Percentiles rank a stretch among this genome's conserved stretches.
These are phyloP conservation scores for Ptychadena robeensis DNA, from an alignment of 2,797 vertebrate species.

Conservation along the genomic window DNA sequence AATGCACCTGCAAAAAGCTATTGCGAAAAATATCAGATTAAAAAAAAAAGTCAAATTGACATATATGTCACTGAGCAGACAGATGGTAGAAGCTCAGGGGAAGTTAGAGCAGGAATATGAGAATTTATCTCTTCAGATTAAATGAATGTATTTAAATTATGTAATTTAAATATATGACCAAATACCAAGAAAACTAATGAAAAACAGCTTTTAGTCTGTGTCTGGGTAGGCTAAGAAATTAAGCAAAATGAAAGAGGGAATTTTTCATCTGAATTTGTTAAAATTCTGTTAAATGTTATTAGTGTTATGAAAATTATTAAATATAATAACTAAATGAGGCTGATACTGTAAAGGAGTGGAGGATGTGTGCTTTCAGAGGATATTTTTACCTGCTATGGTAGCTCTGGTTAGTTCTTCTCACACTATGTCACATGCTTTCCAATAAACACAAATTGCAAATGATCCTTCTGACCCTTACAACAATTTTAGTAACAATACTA, in stretches of 20 bases:
- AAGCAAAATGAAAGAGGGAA: slow-evolving; percentile 15
- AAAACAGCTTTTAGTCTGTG: slow-evolving; percentile 41
- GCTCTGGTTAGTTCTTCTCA: too few species aligned
- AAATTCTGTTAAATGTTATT: neutral
- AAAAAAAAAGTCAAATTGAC: slow-evolving; percentile 42
- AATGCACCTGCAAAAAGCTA: slow-evolving; percentile 26
- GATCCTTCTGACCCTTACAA: too few species aligned
- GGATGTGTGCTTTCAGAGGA: too few species aligned
- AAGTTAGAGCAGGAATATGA: slow-evolving; percentile 33
- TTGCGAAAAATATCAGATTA: slow-evolving; percentile 38
- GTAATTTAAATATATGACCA: slow-evolving; percentile 48
- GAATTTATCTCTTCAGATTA: slow-evolving; percentile 34
- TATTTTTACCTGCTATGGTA: too few species aligned
- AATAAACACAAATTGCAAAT: too few species aligned
- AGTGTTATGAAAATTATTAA: too few species aligned
- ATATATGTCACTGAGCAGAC: slow-evolving; percentile 38
- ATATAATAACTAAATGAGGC: too few species aligned
- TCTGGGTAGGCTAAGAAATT: slow-evolving; percentile 18
- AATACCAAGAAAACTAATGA: slow-evolving; percentile 48
- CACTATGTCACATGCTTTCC: too few species aligned
- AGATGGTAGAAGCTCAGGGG: slow-evolving; percentile 28
- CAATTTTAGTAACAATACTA: too few species aligned
- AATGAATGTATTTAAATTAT: slow-evolving; percentile 45
- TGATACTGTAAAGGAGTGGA: too few species aligned
- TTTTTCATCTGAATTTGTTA: neutral